phyloP scores from a whole-genome alignment of 1,140 invertebrate genomes.

The Lasaia peninsularis region DNA sequence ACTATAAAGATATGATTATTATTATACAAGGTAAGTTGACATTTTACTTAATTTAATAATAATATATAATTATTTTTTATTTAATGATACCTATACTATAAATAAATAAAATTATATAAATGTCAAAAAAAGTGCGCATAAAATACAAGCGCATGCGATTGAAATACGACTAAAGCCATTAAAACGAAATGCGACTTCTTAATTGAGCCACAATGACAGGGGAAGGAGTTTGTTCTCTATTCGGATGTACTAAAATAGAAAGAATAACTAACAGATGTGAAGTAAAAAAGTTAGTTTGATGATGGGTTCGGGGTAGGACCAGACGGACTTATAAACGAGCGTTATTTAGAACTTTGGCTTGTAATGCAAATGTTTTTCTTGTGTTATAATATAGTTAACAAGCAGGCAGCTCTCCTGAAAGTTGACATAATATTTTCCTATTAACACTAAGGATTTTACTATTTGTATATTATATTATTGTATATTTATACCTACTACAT shows the following conservation, averaged over 20 bases:
- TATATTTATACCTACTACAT: too few species aligned
- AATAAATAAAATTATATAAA: conserved; percentile 50
- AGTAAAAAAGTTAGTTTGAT: conserved; percentile 48
- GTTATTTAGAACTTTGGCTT: not conserved
- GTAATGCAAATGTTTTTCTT: too few species aligned
- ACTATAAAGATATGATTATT: too few species aligned
- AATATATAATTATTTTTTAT: too few species aligned
- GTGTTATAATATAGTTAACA: too few species aligned
- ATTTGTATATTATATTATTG: too few species aligned
- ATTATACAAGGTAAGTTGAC: too few species aligned
- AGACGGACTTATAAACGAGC: conserved; percentile 27
- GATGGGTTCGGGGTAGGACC: conserved; percentile 35
- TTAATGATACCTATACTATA: conserved; percentile 26
- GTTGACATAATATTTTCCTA: too few species aligned
- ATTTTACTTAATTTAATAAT: too few species aligned
- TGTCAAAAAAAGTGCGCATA: conserved; percentile 42
- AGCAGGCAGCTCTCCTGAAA: too few species aligned
- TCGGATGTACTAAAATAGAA: conserved; percentile 64
- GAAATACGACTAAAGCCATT: conserved; percentile 49
- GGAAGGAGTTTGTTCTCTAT: conserved; percentile 40
- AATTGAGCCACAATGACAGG: conserved; percentile 67
- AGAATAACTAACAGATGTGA: conserved; percentile 68
- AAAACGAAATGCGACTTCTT: conserved; percentile 51
- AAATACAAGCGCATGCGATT: conserved; percentile 32
- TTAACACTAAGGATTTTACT: too few species aligned